Percentiles rank a stretch among this genome's conserved stretches.
Conservation (phyloP, 2,113 vertebrate species). For the Oryzias curvinotus region DNA sequence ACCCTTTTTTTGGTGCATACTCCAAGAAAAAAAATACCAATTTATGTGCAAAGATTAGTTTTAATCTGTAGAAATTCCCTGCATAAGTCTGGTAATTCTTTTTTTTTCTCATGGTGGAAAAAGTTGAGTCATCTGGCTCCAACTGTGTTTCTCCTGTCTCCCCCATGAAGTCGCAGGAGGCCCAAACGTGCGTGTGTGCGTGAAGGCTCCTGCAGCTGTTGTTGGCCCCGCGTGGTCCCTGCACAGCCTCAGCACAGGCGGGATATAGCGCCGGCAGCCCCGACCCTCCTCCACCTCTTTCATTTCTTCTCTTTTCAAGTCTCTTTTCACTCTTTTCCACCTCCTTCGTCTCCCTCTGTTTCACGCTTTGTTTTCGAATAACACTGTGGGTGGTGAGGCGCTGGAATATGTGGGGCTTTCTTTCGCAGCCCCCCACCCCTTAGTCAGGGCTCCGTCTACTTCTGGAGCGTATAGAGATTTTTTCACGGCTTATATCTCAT, state of each 20-base stretch:
- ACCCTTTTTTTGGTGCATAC: too few species aligned
- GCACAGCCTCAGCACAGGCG: constrained; percentile 59
- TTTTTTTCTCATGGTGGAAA: constrained; percentile 26
- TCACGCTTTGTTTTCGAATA: constrained; percentile 68
- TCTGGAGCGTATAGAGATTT: constrained; percentile 31
- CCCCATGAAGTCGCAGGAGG: constrained; percentile 25
- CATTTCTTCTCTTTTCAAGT: constrained; percentile 46
- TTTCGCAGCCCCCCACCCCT: constrained; percentile 25
- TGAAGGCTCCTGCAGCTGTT: constrained; percentile 66
- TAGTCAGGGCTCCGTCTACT: constrained; percentile 52
- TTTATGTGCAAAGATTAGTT: background rate
- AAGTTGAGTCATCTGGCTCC: constrained; percentile 37
- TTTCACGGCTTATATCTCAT: too few species aligned
- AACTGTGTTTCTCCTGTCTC: constrained; percentile 26
- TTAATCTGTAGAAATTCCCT: background rate
- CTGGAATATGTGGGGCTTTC: constrained; percentile 52
- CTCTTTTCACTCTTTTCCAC: constrained; percentile 45
- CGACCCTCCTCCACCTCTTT: constrained; percentile 42
- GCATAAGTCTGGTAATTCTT: constrained; percentile 2
- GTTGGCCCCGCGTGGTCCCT: constrained; percentile 45
- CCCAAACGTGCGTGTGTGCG: constrained; percentile 5
- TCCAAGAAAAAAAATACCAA: background rate
- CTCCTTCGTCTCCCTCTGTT: constrained; percentile 66
- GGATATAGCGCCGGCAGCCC: constrained; percentile 35
- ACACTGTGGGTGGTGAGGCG: constrained; percentile 65